Percentiles rank a stretch among this genome's conserved stretches.
Evolutionary conservation across 1,140 invertebrate genomes (phyloP).

Genomic region (Drosophila serrata): DNA sequence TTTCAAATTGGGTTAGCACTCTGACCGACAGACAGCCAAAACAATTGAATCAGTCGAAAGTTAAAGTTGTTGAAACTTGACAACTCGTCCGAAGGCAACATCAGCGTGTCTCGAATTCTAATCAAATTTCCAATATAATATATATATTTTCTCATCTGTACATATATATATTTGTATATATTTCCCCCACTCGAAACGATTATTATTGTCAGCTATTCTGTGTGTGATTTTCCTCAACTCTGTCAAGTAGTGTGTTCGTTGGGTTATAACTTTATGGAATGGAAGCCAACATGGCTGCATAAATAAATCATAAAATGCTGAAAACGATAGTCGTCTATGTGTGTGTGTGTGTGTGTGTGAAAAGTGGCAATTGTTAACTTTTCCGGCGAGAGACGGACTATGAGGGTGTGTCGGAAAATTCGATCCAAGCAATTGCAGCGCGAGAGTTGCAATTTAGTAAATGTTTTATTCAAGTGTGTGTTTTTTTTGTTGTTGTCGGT

Average conservation of each 20-base stretch:
- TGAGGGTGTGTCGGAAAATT: slow-evolving; percentile 9
- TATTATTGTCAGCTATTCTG: slow-evolving; percentile 30
- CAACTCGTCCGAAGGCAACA: slow-evolving; percentile 65
- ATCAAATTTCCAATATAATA: slow-evolving; percentile 28
- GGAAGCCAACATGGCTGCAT: slow-evolving; percentile 58
- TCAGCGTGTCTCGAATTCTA: slow-evolving; percentile 23
- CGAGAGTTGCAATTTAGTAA: slow-evolving; percentile 43
- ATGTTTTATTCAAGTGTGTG: slow-evolving; percentile 48
- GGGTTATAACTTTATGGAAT: slow-evolving; percentile 25
- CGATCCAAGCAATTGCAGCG: slow-evolving; percentile 43
- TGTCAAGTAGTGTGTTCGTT: slow-evolving; percentile 12
- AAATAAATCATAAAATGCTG: slow-evolving; percentile 77
- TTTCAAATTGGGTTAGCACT: slow-evolving; percentile 70
- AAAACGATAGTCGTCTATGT: slow-evolving; percentile 49
- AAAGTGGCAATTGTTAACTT: slow-evolving; percentile 50
- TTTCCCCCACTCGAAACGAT: slow-evolving; percentile 7
- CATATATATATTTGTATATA: not conserved
- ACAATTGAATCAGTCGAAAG: slow-evolving; percentile 73
- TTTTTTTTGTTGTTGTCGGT: slow-evolving; percentile 32
- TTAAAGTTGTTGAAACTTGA: slow-evolving; percentile 57
- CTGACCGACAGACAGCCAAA: slow-evolving; percentile 59
- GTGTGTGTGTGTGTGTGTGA: slow-evolving; percentile 15
- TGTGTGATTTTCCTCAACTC: slow-evolving; percentile 35
- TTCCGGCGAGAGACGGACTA: slow-evolving; percentile 4
- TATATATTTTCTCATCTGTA: not conserved